Evolutionary conservation across 2,888 invertebrate species (phyloP).

Genomic region (Selenia dentaria): DNA sequence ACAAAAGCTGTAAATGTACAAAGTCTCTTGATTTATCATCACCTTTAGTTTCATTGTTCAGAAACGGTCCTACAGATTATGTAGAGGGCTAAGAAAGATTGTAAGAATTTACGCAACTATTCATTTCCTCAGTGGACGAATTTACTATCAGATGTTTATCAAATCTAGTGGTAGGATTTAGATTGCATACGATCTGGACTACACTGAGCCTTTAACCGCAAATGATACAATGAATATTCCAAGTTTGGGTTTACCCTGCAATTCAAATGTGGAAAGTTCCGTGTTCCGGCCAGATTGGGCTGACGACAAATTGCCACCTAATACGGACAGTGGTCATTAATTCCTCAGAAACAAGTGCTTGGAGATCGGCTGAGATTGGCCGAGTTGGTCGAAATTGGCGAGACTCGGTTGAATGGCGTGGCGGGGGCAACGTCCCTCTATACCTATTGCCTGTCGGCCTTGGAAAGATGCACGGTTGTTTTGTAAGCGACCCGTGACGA

Average conservation of each 20-base stretch:
- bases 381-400: conserved; percentile 17
- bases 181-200: conserved; percentile 2
- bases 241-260: conserved; percentile 14
- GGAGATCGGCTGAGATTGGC: conserved; percentile 36
- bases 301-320: conserved; percentile 47
- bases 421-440: conserved; percentile 28
- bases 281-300: conserved; percentile 33
- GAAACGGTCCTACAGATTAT: no score
- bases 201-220: conserved; percentile 7
- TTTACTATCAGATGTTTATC: background rate
- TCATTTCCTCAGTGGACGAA: conserved; percentile 18
- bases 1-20: conserved; percentile 5
- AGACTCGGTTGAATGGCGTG: conserved; percentile 32
- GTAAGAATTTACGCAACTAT: no score
- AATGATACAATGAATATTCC: conserved; percentile 30
- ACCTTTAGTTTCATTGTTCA: conserved; percentile 8
- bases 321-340: conserved; percentile 53
- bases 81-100: no score
- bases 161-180: conserved; percentile 1
- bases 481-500: conserved; percentile 22
- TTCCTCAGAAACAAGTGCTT: conserved; percentile 54
- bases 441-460: conserved; percentile 19
- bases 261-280: conserved; percentile 39
- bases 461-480: conserved; percentile 21
- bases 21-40: conserved; percentile 5